phyloP scores from a whole-genome alignment of 2,888 invertebrate genomes.

The Didymodactylos carnosus region DNA sequence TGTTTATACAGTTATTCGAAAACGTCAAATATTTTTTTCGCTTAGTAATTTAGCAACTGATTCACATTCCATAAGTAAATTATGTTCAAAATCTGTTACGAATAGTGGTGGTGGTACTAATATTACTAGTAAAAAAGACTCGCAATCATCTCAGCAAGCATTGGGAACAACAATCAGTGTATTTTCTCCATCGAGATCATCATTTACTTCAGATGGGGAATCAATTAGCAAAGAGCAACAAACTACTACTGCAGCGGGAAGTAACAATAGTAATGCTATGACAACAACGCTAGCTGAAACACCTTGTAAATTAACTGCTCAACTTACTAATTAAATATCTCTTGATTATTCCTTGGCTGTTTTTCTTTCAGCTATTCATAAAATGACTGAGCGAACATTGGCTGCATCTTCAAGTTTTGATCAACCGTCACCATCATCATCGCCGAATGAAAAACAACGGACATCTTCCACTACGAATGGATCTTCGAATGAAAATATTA shows the following conservation, averaged over 20 bases:
- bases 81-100: conserved; percentile 32
- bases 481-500: too few relatives aligned
- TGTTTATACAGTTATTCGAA: conserved; percentile 93
- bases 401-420: background rate
- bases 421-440: background rate
- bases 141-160: background rate
- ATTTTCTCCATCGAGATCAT: conserved; percentile 18
- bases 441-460: too few relatives aligned
- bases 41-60: conserved; percentile 90
- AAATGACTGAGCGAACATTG: background rate
- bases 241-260: conserved; percentile 31
- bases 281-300: conserved; percentile 74
- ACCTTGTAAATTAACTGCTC: conserved; percentile 42
- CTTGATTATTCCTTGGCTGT: background rate
- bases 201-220: background rate
- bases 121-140: background rate
- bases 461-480: too few relatives aligned
- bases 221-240: conserved; percentile 18
- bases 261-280: conserved; percentile 49
- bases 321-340: background rate
- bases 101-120: conserved; percentile 7
- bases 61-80: conserved; percentile 61
- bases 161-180: background rate
- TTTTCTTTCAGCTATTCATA: conserved; percentile 46
- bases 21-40: conserved; percentile 88